Percentiles rank a stretch among this genome's conserved stretches.
Conservation (phyloP, 2,888 invertebrate genomes). For the Prenolepis imparis region DNA sequence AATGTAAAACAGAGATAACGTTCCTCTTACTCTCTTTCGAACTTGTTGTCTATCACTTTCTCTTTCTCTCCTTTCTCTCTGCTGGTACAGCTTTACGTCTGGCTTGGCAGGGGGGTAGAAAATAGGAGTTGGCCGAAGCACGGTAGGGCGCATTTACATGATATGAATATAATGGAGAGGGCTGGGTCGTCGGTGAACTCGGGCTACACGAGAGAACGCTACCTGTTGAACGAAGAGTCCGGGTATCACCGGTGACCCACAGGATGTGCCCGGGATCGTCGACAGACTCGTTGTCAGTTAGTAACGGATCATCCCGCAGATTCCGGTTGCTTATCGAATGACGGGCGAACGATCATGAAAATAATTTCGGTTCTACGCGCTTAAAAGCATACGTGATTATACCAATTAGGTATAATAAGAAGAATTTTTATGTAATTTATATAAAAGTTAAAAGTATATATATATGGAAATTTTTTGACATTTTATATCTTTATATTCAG, state of each 20-base stretch:
- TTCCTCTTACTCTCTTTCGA: conserved; percentile 21
- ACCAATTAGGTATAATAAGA: background rate
- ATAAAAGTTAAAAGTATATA: background rate
- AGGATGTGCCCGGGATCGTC: conserved; percentile 72
- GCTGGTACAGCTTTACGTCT: conserved; percentile 49
- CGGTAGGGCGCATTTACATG: conserved; percentile 84
- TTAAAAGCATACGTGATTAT: background rate
- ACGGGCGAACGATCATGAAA: background rate
- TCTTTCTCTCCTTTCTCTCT: background rate
- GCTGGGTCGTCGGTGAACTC: conserved; percentile 78
- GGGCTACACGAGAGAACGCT: conserved; percentile 78
- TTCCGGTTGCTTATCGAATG: conserved; percentile 9
- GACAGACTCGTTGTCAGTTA: conserved; percentile 25
- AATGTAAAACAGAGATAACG: conserved; percentile 78
- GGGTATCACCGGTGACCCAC: conserved; percentile 82
- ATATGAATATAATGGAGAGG: conserved; percentile 86
- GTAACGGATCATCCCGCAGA: conserved; percentile 21
- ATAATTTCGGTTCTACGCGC: conserved; percentile 14
- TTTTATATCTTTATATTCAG: no score
- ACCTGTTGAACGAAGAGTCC: conserved; percentile 85
- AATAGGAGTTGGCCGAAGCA: conserved; percentile 74
- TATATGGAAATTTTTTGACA: background rate
- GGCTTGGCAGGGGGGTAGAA: conserved; percentile 74
- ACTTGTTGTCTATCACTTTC: conserved; percentile 1
- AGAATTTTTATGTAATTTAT: background rate